Evolutionary conservation across 2,113 vertebrate species (phyloP).

Genomic region (Eretmochelys imbricata): DNA sequence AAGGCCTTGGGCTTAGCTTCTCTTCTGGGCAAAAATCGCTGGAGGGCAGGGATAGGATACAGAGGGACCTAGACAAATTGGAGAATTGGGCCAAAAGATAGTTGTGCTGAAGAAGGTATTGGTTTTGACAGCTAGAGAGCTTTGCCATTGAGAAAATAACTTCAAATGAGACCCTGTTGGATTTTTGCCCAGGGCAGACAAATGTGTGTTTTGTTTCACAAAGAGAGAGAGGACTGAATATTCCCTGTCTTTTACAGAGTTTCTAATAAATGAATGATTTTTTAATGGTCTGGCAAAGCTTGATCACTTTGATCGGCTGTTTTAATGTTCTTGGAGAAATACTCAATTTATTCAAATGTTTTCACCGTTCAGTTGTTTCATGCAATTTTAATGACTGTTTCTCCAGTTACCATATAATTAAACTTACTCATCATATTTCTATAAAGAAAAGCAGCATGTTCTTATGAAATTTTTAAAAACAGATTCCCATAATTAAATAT

Average conservation of each 20-base stretch:
- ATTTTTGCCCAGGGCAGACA: neutral
- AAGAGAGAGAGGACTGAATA: neutral
- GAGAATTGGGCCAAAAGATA: too few relatives aligned
- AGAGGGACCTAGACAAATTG: too few relatives aligned
- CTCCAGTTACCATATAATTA: neutral
- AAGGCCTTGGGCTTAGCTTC: neutral
- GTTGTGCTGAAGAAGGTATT: slow-evolving; percentile 12
- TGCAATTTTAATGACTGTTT: neutral
- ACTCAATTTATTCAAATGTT: neutral
- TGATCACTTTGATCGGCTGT: neutral
- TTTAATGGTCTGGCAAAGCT: neutral
- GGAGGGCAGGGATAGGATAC: too few relatives aligned
- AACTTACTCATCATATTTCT: neutral
- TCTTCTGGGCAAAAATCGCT: slow-evolving; percentile 28
- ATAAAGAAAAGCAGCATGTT: neutral
- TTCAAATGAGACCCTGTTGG: slow-evolving; percentile 14
- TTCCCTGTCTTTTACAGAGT: neutral
- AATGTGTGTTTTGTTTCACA: neutral
- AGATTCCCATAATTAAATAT: neutral
- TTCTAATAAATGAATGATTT: neutral
- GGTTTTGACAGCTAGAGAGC: slow-evolving; percentile 50
- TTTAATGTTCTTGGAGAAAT: neutral
- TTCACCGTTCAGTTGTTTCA: neutral
- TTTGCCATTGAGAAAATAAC: slow-evolving; percentile 12
- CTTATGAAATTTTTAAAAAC: neutral